These are phyloP conservation scores for Globodera rostochiensis DNA, from an alignment of 1,140 invertebrate species.

Conservation along the genomic window DNA sequence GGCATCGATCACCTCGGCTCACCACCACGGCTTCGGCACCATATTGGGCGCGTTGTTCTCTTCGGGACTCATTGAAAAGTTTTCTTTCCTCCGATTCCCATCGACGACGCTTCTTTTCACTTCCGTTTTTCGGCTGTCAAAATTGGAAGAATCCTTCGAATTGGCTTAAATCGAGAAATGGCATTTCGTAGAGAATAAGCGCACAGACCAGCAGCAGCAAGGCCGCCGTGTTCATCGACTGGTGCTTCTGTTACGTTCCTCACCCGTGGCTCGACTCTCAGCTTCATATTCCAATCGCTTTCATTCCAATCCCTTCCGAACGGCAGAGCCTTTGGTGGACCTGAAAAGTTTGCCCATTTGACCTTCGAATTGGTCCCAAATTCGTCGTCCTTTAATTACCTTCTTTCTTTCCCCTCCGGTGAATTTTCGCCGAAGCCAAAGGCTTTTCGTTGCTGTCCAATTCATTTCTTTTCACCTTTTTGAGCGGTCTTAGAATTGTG, in stretches of 20 bases:
- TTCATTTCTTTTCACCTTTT: background rate
- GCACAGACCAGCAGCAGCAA: background rate
- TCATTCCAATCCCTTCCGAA: background rate
- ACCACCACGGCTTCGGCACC: background rate
- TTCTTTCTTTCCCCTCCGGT: background rate
- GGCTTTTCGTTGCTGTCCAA: background rate
- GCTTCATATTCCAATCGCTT: background rate
- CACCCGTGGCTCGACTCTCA: background rate
- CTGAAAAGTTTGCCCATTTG: background rate
- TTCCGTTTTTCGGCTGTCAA: background rate
- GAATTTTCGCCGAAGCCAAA: too few species aligned
- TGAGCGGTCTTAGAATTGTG: background rate
- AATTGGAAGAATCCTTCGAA: background rate
- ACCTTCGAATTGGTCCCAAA: too few species aligned
- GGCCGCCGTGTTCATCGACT: background rate
- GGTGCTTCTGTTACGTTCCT: background rate
- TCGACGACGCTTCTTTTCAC: background rate
- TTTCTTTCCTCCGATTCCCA: background rate
- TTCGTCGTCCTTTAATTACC: background rate
- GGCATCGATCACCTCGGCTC: background rate
- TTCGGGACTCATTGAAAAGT: background rate
- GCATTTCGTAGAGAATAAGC: too few species aligned
- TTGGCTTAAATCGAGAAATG: background rate
- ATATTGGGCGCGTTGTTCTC: background rate
- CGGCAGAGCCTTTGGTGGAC: too few species aligned